Percentiles rank a stretch among this genome's conserved stretches.
phyloP scores from a whole-genome alignment of 2,797 vertebrate species.

The Menidia menidia region DNA sequence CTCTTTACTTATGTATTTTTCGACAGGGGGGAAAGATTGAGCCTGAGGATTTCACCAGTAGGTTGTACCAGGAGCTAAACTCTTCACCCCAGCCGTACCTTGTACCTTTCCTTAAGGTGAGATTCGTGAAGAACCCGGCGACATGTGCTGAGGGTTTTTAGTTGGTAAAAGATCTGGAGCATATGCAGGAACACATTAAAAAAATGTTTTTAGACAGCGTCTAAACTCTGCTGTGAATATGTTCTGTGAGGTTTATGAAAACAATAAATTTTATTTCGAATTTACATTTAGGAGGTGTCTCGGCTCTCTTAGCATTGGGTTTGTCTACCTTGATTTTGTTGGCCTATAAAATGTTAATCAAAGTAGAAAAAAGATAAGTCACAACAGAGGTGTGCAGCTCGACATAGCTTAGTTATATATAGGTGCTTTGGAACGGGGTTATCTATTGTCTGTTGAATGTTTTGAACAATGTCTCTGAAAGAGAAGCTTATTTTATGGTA shows the following conservation, averaged over 20 bases:
- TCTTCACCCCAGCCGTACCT: conserved; percentile 96
- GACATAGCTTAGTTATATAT: neutral
- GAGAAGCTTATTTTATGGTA: neutral
- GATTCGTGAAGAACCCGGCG: neutral
- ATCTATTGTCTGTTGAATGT: neutral
- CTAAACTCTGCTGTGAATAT: too few species aligned
- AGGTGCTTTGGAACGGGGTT: neutral
- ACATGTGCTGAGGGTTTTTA: too few species aligned
- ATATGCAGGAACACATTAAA: too few species aligned
- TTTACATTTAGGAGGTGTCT: too few species aligned
- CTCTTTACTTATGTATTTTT: conserved; percentile 1
- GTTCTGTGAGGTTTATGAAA: too few species aligned
- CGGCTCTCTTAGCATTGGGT: too few species aligned
- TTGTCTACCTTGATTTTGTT: neutral
- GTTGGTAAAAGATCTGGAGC: too few species aligned
- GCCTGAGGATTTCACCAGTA: conserved; percentile 92
- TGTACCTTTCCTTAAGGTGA: conserved; percentile 97
- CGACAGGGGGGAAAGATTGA: conserved; percentile 91
- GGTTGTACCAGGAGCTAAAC: conserved; percentile 91
- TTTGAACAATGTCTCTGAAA: too few species aligned
- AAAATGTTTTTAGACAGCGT: too few species aligned
- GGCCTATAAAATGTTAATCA: neutral
- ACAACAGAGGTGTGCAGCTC: neutral
- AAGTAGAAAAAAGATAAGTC: neutral
- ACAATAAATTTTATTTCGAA: too few species aligned